These are phyloP conservation scores for Drosophila lini DNA, from an alignment of 1,140 invertebrate genomes.

Conservation along the genomic window DNA sequence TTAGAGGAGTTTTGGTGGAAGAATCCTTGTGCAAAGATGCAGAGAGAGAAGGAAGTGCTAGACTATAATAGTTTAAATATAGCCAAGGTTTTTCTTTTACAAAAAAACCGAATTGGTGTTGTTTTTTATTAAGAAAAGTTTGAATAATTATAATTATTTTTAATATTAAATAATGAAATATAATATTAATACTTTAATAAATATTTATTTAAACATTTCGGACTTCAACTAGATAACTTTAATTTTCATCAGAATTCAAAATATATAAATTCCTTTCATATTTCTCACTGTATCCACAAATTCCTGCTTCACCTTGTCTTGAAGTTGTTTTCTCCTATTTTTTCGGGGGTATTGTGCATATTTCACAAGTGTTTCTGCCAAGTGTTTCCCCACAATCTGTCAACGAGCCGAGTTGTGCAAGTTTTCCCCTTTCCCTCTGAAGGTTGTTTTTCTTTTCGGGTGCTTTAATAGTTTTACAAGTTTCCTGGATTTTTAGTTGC, in stretches of 20 bases:
- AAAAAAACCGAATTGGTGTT: too few species aligned
- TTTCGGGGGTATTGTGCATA: constrained; percentile 40
- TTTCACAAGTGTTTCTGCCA: constrained; percentile 58
- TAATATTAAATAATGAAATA: too few species aligned
- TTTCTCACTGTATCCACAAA: background rate
- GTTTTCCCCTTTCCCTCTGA: constrained; percentile 39
- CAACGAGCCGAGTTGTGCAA: constrained; percentile 65
- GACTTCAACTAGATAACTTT: background rate
- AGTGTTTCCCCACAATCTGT: constrained; percentile 60
- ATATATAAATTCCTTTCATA: background rate
- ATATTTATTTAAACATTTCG: background rate
- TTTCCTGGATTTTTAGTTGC: constrained; percentile 35
- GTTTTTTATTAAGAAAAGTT: too few species aligned
- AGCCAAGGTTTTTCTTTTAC: background rate
- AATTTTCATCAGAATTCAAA: background rate
- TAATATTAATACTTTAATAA: accelerated
- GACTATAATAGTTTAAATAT: background rate
- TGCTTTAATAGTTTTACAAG: constrained; percentile 40
- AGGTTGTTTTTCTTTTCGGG: constrained; percentile 44
- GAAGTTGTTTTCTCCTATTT: constrained; percentile 10
- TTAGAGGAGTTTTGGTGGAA: constrained; percentile 21
- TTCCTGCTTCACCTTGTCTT: constrained; percentile 54
- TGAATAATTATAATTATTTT: too few species aligned
- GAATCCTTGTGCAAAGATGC: constrained; percentile 52
- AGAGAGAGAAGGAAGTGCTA: background rate